A percentile compares a stretch with the other conserved stretches of the same genome.
These are phyloP conservation scores for western clawed frog (Xenopus tropicalis) DNA, from an alignment of 2,113 vertebrate species.

Conservation along the genomic window UCB_Xtro_10.0 CM004446.2:55486001-55486500, in stretches of 20 bases:
- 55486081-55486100: slow-evolving; percentile 60
- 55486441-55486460: no score
- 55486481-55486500: no score
- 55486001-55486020: slow-evolving; percentile 53
- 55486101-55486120: slow-evolving; percentile 59
- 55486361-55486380: no score
- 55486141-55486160: slow-evolving; percentile 56
- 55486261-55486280: slow-evolving; percentile 35
- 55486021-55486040: slow-evolving; percentile 58
- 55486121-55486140: slow-evolving; percentile 59
- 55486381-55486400: no score
- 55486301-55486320: slow-evolving; percentile 13
- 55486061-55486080: slow-evolving; percentile 65
- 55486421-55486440: no score
- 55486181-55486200: slow-evolving; percentile 55
- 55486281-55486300: slow-evolving; percentile 35
- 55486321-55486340: slow-evolving; percentile 20
- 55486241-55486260: slow-evolving; percentile 46
- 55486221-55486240: slow-evolving; percentile 56
- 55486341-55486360: slow-evolving; percentile 6
- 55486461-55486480: no score
- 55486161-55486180: slow-evolving; percentile 64
- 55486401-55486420: no score
- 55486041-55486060: slow-evolving; percentile 67
- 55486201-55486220: slow-evolving; percentile 49